Conservation (phyloP, 2,888 invertebrate genomes). For the Acleris holmiana region DNA sequence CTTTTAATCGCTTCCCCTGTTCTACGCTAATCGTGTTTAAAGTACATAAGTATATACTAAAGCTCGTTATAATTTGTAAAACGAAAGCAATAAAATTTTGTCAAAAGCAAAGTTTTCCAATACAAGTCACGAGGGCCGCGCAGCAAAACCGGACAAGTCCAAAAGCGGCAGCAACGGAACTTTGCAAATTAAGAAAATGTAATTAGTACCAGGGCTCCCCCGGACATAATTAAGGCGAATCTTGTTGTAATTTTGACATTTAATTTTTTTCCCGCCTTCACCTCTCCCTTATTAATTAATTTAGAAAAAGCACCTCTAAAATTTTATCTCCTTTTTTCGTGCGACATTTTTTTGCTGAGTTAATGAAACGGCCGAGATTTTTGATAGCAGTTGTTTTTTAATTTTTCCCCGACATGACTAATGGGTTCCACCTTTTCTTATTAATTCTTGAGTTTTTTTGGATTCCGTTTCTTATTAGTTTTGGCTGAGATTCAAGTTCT, state of each 20-base stretch:
- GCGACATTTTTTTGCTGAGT: constrained; percentile 70
- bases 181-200: constrained; percentile 84
- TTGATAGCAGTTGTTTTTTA: constrained; percentile 66
- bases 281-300: constrained; percentile 79
- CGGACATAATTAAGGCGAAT: constrained; percentile 81
- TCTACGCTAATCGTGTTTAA: neutral
- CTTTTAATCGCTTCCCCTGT: neutral
- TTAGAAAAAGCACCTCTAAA: constrained; percentile 77
- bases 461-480: constrained; percentile 37
- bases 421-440: constrained; percentile 58
- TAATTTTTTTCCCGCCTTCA: constrained; percentile 77
- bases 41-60: no score
- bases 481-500: constrained; percentile 31
- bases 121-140: constrained; percentile 49
- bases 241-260: constrained; percentile 84
- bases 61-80: neutral
- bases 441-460: constrained; percentile 50
- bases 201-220: constrained; percentile 66
- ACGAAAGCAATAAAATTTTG: constrained; percentile 35
- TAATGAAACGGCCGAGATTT: constrained; percentile 78
- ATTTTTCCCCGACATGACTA: constrained; percentile 56
- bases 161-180: constrained; percentile 57
- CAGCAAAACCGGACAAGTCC: constrained; percentile 52
- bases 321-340: constrained; percentile 74
- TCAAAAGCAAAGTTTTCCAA: constrained; percentile 44